Evolutionary conservation across 2,888 invertebrate species (phyloP).

Genomic region (Agonopterix alstromeriana): DNA sequence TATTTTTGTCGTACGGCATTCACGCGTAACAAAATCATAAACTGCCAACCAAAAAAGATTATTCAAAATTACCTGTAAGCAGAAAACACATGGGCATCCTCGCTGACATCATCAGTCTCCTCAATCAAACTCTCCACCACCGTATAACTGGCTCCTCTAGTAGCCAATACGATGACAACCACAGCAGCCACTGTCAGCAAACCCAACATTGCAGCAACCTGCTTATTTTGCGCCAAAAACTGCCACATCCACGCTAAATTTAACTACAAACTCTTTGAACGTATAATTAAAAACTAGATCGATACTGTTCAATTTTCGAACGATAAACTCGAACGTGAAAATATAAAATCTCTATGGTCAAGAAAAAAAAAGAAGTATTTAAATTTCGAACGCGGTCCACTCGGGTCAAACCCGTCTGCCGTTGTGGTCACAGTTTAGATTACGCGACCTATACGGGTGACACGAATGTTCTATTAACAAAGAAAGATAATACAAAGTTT

Average conservation of each 20-base stretch:
- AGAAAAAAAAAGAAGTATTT: neutral
- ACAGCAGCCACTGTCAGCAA: constrained; percentile 48
- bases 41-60: too few relatives aligned
- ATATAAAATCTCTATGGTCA: neutral
- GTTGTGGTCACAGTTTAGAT: constrained; percentile 37
- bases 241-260: constrained; percentile 53
- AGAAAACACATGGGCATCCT: constrained; percentile 49
- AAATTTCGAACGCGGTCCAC: constrained; percentile 9
- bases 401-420: constrained; percentile 6
- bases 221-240: constrained; percentile 61
- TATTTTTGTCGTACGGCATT: too few relatives aligned
- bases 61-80: constrained; percentile 43
- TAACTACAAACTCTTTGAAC: neutral
- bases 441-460: constrained; percentile 46
- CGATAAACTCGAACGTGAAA: neutral
- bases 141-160: constrained; percentile 35
- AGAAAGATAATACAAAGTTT: constrained; percentile 36
- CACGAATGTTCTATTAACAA: constrained; percentile 61
- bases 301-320: neutral
- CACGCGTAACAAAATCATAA: too few relatives aligned
- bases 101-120: constrained; percentile 56
- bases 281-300: neutral
- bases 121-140: constrained; percentile 24
- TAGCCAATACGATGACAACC: constrained; percentile 46
- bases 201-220: constrained; percentile 62